Evolutionary conservation across 2,797 vertebrate species (phyloP), one percentile per base, ranked within the genome.

Genomic region (Enteromius unitaeniatus): DNA sequence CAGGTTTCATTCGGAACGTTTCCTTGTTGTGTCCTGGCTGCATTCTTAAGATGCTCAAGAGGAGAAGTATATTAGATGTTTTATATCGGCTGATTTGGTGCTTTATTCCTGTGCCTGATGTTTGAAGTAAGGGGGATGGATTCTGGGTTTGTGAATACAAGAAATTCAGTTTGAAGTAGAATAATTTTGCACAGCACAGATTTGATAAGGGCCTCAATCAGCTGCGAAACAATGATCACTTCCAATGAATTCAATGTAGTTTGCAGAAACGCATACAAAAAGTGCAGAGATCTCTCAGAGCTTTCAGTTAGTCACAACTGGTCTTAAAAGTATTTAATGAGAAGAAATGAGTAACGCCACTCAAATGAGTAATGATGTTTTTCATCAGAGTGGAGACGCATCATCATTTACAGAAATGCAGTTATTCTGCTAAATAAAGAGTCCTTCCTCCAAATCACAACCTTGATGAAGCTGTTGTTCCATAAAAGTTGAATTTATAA

Each of bases 1-100:
- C 85, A 89, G 89, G 86, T 89, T 86, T 91, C 83, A 90, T 90
- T 84, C 88, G 80, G 45, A 23, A 51, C 51, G 62, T 28, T n/a
- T 81, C 45, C 75, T 84, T 77, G 75, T 51, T n/a, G 6, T 6
- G 76, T 62, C 70, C 34, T 84, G 70, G 67, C 53, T 78, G 34
- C 7, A 78, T 83, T 62, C 42, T 42, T 60, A 37, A 11, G 31
- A n/a, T 77, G 37, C 6, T 74, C 42, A 51, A 37, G 45, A 60
- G 68, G 8, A 47, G 37, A 55, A 42, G 26, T 78, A 67, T 42
- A 53, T 40, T 53, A 42, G 40, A 73, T 45, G 76, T 64, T 42
- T 78, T 81, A 65, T 47, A 69, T 62, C 8, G n/a, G 51, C 60
- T 78, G 62, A 80, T 85, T 45, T 42, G n/a, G 53, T 53, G 10